A percentile compares a stretch with the other conserved stretches of the same genome.
phyloP scores from a whole-genome alignment of 2,888 invertebrate genomes.

The Hololepta plana region DNA sequence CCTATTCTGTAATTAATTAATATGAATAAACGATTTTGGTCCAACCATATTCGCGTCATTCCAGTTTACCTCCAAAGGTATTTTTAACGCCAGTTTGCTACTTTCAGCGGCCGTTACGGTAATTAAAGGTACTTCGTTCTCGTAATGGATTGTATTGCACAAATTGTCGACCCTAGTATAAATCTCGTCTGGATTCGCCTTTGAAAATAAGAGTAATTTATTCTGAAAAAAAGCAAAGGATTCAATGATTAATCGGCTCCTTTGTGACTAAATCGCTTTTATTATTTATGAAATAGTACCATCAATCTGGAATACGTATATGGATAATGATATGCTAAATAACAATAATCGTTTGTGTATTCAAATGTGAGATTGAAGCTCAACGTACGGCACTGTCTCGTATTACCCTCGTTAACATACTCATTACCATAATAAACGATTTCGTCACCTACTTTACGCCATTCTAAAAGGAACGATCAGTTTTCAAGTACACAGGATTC shows the following conservation, averaged over 20 bases:
- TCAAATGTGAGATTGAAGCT: constrained; percentile 63
- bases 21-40: no score
- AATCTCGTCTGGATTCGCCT: constrained; percentile 29
- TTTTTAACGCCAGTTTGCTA: constrained; percentile 21
- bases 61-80: constrained; percentile 38
- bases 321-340: constrained; percentile 76
- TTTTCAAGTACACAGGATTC: not conserved
- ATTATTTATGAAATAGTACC: no score
- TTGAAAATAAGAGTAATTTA: no score
- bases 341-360: constrained; percentile 59
- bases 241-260: no score
- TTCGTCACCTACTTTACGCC: constrained; percentile 55
- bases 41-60: no score
- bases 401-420: constrained; percentile 33
- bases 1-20: constrained; percentile 40
- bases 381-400: constrained; percentile 51
- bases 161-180: constrained; percentile 48
- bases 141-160: constrained; percentile 45
- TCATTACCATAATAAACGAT: constrained; percentile 73
- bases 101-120: constrained; percentile 51
- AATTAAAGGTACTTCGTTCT: constrained; percentile 55
- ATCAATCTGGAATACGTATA: constrained; percentile 64
- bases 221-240: no score
- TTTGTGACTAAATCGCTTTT: no score
- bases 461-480: constrained; percentile 27